phyloP scores from a whole-genome alignment of 2,113 vertebrate genomes.

The Chloropsis cyanopogon region DNA sequence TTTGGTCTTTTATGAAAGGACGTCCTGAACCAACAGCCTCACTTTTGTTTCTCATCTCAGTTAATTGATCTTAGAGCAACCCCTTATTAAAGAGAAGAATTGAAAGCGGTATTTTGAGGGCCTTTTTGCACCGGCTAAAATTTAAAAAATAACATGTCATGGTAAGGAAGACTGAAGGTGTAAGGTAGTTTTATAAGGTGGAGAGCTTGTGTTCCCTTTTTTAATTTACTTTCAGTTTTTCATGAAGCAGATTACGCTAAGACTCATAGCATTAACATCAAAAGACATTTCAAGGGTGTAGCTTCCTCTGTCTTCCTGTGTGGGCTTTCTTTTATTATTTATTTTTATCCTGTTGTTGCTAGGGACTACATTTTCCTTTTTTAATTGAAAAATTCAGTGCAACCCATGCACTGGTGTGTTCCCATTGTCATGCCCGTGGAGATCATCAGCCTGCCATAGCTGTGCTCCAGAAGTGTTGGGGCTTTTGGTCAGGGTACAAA shows the following conservation, averaged over 20 bases:
- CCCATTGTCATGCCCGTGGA: background rate
- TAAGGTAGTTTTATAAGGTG: background rate
- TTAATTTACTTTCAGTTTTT: conserved; percentile 13
- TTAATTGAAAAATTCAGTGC: background rate
- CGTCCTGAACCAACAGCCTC: conserved; percentile 17
- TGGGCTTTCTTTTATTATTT: background rate
- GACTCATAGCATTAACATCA: conserved; percentile 27
- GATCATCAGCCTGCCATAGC: background rate
- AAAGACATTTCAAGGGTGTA: conserved; percentile 3
- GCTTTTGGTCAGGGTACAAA: background rate
- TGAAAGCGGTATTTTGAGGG: conserved; percentile 15
- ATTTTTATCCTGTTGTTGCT: conserved; percentile 11
- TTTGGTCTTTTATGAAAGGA: conserved; percentile 31
- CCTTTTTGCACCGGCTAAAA: background rate
- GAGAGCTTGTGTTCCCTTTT: background rate
- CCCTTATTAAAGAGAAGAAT: conserved; percentile 17
- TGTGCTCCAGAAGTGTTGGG: background rate
- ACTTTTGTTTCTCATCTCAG: conserved; percentile 56
- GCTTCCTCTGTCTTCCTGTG: background rate
- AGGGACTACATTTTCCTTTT: background rate
- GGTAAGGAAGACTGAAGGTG: background rate
- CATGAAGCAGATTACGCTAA: background rate
- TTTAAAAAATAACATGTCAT: background rate
- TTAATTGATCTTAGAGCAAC: conserved; percentile 49
- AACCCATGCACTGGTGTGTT: background rate